A percentile compares a stretch with the other conserved stretches of the same genome.
Conservation (phyloP, 2,797 vertebrate species). For the Tadarida brasiliensis region DNA sequence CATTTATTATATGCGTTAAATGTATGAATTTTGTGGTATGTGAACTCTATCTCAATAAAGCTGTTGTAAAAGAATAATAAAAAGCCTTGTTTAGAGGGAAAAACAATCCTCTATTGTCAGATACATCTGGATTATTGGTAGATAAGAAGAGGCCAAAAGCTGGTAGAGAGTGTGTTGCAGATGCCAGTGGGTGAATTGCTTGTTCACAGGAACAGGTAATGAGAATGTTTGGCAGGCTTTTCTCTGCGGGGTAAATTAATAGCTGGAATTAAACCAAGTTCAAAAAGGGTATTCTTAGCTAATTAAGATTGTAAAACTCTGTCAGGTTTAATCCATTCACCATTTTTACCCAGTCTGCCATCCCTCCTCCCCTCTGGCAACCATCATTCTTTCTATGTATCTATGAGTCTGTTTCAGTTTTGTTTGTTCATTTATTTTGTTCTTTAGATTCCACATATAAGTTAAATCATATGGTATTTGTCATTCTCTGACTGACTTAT, state of each 20-base stretch:
- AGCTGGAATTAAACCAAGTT: conserved; percentile 66
- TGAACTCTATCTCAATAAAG: conserved; percentile 41
- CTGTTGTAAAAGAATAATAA: conserved; percentile 49
- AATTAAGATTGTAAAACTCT: conserved; percentile 64
- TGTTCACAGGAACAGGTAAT: conserved; percentile 58
- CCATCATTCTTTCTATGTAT: background rate
- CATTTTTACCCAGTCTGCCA: background rate
- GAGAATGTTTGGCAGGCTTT: conserved; percentile 50
- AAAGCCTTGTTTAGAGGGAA: background rate
- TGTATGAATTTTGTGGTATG: background rate
- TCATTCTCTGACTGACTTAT: background rate
- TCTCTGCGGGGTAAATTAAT: conserved; percentile 63
- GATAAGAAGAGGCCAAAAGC: conserved; percentile 22
- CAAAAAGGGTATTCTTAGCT: conserved; percentile 54
- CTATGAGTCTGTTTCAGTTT: background rate
- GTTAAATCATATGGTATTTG: background rate
- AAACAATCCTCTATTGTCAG: background rate
- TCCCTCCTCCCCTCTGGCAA: background rate
- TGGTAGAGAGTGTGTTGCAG: background rate
- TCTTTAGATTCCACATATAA: background rate
- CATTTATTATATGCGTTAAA: background rate
- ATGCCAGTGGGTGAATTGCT: background rate
- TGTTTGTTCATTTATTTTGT: background rate
- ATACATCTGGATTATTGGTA: background rate
- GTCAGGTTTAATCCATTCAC: background rate